Evolutionary conservation across 2,797 vertebrate species (phyloP).

Genomic region (Molothrus ater): DNA sequence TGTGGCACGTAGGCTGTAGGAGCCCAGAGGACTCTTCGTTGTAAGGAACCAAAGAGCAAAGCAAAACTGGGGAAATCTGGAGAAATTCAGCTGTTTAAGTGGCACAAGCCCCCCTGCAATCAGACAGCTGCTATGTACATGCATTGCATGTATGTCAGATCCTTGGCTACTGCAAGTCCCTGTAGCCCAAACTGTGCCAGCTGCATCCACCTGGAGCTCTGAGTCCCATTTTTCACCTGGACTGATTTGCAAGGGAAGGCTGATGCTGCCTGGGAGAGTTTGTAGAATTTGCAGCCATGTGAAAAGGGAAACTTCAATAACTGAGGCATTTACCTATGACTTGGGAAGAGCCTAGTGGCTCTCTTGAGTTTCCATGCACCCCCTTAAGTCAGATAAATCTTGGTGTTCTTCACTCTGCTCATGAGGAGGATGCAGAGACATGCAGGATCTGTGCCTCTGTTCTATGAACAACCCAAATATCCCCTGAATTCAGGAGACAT

Average conservation of each 20-base stretch:
- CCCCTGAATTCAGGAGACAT: background rate
- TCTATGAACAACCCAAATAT: background rate
- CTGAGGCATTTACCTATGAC: background rate
- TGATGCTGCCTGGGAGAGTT: background rate
- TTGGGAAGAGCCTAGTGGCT: background rate
- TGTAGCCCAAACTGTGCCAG: background rate
- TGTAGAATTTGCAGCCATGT: background rate
- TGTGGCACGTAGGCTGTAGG: background rate
- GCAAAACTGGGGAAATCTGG: fast-evolving
- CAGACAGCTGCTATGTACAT: background rate
- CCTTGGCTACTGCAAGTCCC: background rate
- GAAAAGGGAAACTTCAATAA: background rate
- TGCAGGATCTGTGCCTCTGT: background rate
- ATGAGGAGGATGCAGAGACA: background rate
- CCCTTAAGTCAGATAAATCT: background rate
- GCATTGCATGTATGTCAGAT: background rate
- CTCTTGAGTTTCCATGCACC: background rate
- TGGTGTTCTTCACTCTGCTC: background rate
- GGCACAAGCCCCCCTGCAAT: background rate
- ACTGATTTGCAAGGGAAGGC: background rate
- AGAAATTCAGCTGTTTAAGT: background rate
- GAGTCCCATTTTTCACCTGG: background rate
- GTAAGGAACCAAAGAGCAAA: background rate
- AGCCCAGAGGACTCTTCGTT: background rate
- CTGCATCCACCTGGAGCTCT: background rate